Conservation (phyloP, 2,888 invertebrate species). For the Ennomos quercinarius region DNA sequence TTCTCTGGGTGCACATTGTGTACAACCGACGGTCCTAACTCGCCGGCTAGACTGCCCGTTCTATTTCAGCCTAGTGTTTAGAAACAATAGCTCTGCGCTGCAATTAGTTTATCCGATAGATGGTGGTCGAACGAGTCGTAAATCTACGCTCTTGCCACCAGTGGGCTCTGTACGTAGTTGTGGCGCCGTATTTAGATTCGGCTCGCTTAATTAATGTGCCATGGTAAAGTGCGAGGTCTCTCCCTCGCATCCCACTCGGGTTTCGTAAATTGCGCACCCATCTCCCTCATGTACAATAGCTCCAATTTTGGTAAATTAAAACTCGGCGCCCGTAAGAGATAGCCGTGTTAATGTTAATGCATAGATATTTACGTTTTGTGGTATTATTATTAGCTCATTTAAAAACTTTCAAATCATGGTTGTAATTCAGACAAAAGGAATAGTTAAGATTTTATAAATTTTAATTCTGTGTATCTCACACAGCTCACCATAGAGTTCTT, state of each 20-base stretch:
- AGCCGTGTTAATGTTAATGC: conserved; percentile 28
- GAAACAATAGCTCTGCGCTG: conserved; percentile 82
- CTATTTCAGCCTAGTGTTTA: conserved; percentile 77
- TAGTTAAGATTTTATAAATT: too few relatives aligned
- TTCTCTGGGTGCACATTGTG: conserved; percentile 39
- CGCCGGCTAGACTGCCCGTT: conserved; percentile 52
- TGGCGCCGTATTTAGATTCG: conserved; percentile 81
- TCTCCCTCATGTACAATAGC: conserved; percentile 73
- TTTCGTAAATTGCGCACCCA: conserved; percentile 80
- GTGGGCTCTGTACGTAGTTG: conserved; percentile 75
- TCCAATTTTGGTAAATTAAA: conserved; percentile 74
- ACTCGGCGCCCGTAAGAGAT: conserved; percentile 60
- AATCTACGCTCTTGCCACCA: conserved; percentile 81
- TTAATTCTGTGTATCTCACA: too few relatives aligned
- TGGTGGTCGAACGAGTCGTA: conserved; percentile 82
- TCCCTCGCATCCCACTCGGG: conserved; percentile 70
- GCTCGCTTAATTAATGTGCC: conserved; percentile 82
- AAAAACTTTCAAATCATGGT: background rate
- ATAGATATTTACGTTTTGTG: conserved; percentile 12
- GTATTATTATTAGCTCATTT: background rate
- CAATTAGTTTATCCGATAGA: conserved; percentile 84
- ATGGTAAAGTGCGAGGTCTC: conserved; percentile 77
- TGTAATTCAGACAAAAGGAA: too few relatives aligned
- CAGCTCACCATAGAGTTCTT: background rate
- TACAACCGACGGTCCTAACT: conserved; percentile 61